Evolutionary conservation across 2,888 invertebrate genomes (phyloP), one percentile per base, ranked within the genome.

Genomic region (Xylota segnis): DNA sequence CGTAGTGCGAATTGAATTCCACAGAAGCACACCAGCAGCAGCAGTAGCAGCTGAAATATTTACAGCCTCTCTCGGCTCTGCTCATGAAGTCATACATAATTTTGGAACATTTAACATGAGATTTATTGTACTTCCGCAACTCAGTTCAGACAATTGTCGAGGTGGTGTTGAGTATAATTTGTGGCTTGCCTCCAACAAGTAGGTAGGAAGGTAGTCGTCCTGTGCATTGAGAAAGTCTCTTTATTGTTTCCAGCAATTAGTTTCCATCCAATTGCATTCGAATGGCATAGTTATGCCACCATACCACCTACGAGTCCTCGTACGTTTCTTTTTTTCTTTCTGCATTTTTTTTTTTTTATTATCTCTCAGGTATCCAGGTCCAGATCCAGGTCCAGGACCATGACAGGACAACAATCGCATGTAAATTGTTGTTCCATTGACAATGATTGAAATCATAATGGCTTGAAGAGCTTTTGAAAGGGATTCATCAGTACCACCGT

Each of bases 31-130:
- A n/a, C n/a, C 14, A 32, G 32, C 2, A 32, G 32, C 32, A 32
- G 32, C 56, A 50, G 50, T 12, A 43, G 50, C 32, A 54, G 58
- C 37, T 82, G 76, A 86, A 76, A 68, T 76, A 82, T 81, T 71
- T 77, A 72, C 86, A 86, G 72, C 66, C 59, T 75, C 58, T 68
- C 66, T 23, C n/a, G n/a, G 71, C 66, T 72, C 81, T 86, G 86
- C 82, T 82, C 68, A 77, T 86, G 86, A 86, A 86, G 86, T 86
- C 81, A 86, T 86, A 86, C 86, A 86, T 86, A 81, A 86, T 86
- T 86, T 86, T 86, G 86, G 86, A 77, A 86, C 86, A 86, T 86
- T 86, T 86, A 86, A 86, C 86, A 86, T 86, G 82, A 86, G 86
- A 86, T 86, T 86, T 86, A 86, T 86, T 77, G 76, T 82, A 63